Evolutionary conservation across 2,797 vertebrate species (phyloP).

Genomic region (Oceanodroma leucorhoa): DNA sequence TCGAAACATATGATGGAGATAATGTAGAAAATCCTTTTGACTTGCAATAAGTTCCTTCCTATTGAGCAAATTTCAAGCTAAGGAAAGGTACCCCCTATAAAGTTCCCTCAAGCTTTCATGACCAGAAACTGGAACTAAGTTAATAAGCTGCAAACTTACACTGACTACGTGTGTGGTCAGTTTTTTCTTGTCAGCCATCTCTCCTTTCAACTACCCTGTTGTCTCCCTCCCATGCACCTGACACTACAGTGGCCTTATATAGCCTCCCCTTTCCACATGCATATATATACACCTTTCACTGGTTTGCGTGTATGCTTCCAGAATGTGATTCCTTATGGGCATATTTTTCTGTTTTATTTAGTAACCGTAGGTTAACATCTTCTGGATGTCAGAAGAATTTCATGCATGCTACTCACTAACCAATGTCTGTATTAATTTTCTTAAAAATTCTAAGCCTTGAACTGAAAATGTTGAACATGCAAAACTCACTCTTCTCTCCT

Average conservation of each 20-base stretch:
- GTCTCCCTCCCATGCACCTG: not conserved
- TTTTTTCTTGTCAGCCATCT: not conserved
- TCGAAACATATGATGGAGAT: fast-evolving
- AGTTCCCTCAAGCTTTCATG: not conserved
- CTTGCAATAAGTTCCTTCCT: not conserved
- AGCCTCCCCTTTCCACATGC: not conserved
- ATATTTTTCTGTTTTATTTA: not conserved
- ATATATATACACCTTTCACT: not conserved
- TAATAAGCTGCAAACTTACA: not conserved
- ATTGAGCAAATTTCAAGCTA: not conserved
- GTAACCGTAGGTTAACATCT: not conserved
- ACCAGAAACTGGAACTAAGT: not conserved
- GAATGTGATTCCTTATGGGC: not conserved
- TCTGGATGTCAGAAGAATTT: not conserved
- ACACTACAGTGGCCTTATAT: not conserved
- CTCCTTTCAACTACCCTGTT: not conserved
- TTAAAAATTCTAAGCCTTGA: not conserved
- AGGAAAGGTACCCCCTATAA: not conserved
- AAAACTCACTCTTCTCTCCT: not conserved
- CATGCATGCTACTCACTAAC: not conserved
- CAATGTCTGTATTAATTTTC: not conserved
- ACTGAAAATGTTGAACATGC: not conserved
- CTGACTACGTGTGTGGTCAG: not conserved
- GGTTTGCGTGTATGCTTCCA: not conserved
- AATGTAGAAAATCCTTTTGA: not conserved